Conservation (phyloP, 2,113 vertebrate species). For the Tonatia bakeri region DNA sequence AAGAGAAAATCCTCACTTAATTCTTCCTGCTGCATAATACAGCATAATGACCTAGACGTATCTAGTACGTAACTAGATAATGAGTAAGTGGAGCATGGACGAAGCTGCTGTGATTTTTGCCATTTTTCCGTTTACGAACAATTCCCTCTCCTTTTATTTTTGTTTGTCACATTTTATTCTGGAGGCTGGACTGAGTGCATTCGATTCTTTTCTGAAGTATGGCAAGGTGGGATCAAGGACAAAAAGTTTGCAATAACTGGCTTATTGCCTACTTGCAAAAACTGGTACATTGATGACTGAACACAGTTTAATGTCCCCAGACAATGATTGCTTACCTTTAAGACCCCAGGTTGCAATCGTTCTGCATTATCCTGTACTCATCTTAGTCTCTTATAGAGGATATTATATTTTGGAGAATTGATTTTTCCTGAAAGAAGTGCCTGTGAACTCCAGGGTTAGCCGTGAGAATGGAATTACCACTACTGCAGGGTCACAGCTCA, state of each 20-base stretch:
- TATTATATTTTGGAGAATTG: slow-evolving; percentile 1
- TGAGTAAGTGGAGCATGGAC: slow-evolving; percentile 5
- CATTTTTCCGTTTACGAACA: background rate
- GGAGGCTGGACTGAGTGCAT: background rate
- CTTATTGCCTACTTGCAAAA: background rate
- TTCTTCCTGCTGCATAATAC: slow-evolving; percentile 48
- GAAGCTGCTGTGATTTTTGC: background rate
- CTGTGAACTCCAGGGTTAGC: background rate
- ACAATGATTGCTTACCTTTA: background rate
- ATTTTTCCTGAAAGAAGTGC: slow-evolving; percentile 39
- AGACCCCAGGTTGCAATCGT: background rate
- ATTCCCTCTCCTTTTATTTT: background rate
- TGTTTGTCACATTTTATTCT: background rate
- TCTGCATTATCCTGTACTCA: background rate
- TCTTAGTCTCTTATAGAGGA: background rate
- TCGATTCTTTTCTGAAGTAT: background rate
- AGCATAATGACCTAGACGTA: slow-evolving; percentile 31
- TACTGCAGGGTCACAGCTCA: slow-evolving; percentile 68
- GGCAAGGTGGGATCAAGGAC: background rate
- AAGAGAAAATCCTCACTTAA: slow-evolving; percentile 52
- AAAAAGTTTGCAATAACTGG: background rate
- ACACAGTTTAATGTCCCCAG: background rate
- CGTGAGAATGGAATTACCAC: slow-evolving; percentile 53
- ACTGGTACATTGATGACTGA: background rate
- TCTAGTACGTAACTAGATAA: background rate